Conservation (phyloP, 37 sponge, comb jelly and placozoan species). For the Cliona cf. orientalis region DNA sequence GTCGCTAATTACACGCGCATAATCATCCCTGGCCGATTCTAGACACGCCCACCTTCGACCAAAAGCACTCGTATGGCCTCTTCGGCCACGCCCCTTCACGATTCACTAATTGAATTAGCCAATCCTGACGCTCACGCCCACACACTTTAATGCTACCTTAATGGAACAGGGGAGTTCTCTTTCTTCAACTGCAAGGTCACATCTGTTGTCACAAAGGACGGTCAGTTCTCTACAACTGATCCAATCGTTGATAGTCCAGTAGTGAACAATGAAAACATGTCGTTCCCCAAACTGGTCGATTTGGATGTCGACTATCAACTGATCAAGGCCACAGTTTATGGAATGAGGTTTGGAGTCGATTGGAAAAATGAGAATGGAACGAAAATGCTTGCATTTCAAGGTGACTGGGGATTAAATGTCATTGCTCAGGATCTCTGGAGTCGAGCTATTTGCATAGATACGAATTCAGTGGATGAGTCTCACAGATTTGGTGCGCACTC, state of each 20-base stretch:
- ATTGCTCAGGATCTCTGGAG: slow-evolving; percentile 46
- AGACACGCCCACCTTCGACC: too few species aligned
- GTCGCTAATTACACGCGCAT: too few species aligned
- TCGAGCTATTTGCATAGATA: not conserved
- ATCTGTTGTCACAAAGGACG: slow-evolving; percentile 7
- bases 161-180: slow-evolving; percentile 36
- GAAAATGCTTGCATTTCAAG: slow-evolving; percentile 4
- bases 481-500: slow-evolving; percentile 1
- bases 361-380: too few species aligned
- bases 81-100: too few species aligned
- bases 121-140: too few species aligned
- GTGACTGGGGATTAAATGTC: slow-evolving; percentile 29
- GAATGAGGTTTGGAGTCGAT: slow-evolving; percentile 31
- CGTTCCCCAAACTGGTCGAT: slow-evolving; percentile 52
- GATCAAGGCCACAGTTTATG: slow-evolving; percentile 27
- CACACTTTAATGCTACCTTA: too few species aligned
- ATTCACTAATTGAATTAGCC: too few species aligned
- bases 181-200: slow-evolving; percentile 27
- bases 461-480: not conserved
- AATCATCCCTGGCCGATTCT: too few species aligned
- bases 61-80: too few species aligned
- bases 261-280: slow-evolving; percentile 17
- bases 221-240: not conserved
- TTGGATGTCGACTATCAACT: slow-evolving; percentile 41
- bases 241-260: slow-evolving; percentile 7